Base-by-base conservation (phyloP, 2,888 invertebrate genomes). In the Meteorus cinctellus region DNA sequence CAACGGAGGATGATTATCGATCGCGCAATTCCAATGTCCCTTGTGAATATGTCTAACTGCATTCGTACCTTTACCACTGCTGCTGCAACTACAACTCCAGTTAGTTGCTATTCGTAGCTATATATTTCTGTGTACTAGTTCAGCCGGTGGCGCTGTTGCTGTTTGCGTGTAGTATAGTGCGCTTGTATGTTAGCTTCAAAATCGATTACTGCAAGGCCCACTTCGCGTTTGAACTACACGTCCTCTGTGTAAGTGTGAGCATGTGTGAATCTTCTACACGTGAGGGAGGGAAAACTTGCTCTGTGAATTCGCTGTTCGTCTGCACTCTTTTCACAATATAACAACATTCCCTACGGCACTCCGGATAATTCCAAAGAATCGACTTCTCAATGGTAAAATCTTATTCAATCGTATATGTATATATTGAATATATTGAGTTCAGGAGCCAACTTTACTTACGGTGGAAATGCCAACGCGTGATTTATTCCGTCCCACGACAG, bases 401-500 rank as follows among this genome's bases (percentile, higher is more conserved):
- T 55, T 41, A 41, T 41, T 41, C 41, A 41, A 29, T 31, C 16
- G 31, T 8, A 19, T 36, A 19, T 65, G n/a, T 19, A 34, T 36
- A 51, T 51, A 19, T 27, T 41, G 3, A 19, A 41, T 34, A 36
- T 27, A 10, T 16, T 12, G 59, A 70, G 24, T 70, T 59, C 19
- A 19, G 62, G 29, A 71, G 71, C 71, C 71, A 72, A 66, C 66
- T 75, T 72, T 55, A 70, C 51, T 60, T 69, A 74, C 69, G 69
- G 41, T 27, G 27, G 34, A 60, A 66, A 66, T 63, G 73, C 51
- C 66, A 73, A 66, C 66, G 59, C 24, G 66, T 73, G 73, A 75
- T 75, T 75, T 75, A 75, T 70, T 71, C 59, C 34, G 66, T 72
- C 71, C 71, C 76, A 24, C 67, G 78, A 77, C 74, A 74, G 77